Evolutionary conservation across 2,113 vertebrate genomes (phyloP).

Genomic region (Labeo rohita): DNA sequence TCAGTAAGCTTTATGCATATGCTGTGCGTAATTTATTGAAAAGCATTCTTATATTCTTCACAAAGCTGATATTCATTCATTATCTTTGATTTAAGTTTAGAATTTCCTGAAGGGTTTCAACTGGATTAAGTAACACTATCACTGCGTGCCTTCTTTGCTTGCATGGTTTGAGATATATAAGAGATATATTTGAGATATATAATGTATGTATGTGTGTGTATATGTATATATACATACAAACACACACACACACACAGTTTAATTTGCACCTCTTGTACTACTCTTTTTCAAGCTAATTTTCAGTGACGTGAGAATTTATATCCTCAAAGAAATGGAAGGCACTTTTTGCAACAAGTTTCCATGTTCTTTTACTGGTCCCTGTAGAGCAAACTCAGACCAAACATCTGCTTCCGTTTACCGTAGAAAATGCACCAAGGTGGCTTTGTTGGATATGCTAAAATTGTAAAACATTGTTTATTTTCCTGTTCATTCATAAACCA

Average conservation of each 20-base stretch:
- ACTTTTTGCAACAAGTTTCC: slow-evolving; percentile 64
- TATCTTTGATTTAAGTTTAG: no score
- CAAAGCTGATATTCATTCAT: no score
- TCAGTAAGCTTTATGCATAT: no score
- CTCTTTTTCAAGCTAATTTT: slow-evolving; percentile 30
- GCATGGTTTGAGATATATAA: no score
- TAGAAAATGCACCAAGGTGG: slow-evolving; percentile 57
- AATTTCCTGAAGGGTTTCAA: no score
- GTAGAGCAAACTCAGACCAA: slow-evolving; percentile 56
- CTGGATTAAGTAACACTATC: no score
- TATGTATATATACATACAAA: no score
- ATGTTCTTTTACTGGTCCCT: slow-evolving; percentile 62
- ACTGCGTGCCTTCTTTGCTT: no score
- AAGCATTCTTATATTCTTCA: no score
- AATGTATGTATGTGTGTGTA: no score
- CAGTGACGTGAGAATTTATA: slow-evolving; percentile 26
- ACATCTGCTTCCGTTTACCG: slow-evolving; percentile 71
- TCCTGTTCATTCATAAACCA: slow-evolving; percentile 52
- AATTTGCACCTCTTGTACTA: background rate
- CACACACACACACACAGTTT: background rate
- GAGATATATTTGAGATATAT: no score
- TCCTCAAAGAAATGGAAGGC: slow-evolving; percentile 43
- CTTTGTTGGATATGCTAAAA: slow-evolving; percentile 55
- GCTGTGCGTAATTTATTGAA: no score
- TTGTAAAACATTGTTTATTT: slow-evolving; percentile 60